Percentiles rank a stretch among this genome's conserved stretches.
Evolutionary conservation across 1,140 invertebrate genomes (phyloP).

Genomic region (Aphelenchoides fujianensis): DNA sequence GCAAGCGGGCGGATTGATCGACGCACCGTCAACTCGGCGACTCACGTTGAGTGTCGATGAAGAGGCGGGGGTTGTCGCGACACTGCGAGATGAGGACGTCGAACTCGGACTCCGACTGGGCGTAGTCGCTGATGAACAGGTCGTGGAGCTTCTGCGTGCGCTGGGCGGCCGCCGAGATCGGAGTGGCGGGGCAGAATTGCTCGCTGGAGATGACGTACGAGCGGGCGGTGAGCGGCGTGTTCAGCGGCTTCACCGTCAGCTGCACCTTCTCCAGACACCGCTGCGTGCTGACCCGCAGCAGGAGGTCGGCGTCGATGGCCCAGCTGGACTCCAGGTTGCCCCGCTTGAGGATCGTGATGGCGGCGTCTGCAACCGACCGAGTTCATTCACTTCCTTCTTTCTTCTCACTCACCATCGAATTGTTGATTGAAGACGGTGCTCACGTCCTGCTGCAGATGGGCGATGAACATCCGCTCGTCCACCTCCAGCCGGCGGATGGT

Average conservation of each 20-base stretch:
- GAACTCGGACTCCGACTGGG: conserved; percentile 33
- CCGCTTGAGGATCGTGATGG: conserved; percentile 32
- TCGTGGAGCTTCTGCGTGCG: conserved; percentile 39
- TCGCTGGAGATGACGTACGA: conserved; percentile 49
- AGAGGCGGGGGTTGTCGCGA: conserved; percentile 38
- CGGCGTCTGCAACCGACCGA: conserved; percentile 27
- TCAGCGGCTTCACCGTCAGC: conserved; percentile 9
- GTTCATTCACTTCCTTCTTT: neutral
- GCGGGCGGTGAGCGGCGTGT: conserved; percentile 35
- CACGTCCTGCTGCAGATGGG: conserved; percentile 67
- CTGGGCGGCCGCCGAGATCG: conserved; percentile 31
- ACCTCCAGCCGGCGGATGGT: conserved; percentile 87
- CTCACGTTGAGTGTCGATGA: conserved; percentile 38
- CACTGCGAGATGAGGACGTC: conserved; percentile 37
- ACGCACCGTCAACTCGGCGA: conserved; percentile 11
- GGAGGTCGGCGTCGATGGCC: conserved; percentile 45
- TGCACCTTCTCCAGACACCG: conserved; percentile 50
- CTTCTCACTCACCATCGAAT: conserved; percentile 43
- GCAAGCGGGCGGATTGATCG: conserved; percentile 19
- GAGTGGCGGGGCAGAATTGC: conserved; percentile 44
- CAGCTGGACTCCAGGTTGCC: conserved; percentile 30
- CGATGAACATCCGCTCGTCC: conserved; percentile 86
- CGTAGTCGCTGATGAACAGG: conserved; percentile 30
- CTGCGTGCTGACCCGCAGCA: conserved; percentile 44
- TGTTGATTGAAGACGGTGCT: conserved; percentile 70